These are phyloP conservation scores for Euphonia xanthogaster DNA, from an alignment of 2,797 vertebrate species.

Conservation along the genomic window DNA sequence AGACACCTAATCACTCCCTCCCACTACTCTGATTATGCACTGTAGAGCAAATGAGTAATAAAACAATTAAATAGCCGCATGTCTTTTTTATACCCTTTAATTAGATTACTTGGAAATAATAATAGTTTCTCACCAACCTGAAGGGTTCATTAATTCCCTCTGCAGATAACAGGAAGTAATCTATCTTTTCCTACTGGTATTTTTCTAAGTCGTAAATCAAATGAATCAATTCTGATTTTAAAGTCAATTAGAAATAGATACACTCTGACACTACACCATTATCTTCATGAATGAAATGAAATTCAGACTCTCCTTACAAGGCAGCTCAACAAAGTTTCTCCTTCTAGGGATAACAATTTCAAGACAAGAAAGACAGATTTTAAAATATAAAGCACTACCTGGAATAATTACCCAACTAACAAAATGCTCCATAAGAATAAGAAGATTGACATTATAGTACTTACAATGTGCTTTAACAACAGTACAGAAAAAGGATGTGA, in stretches of 20 bases:
- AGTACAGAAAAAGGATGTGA: neutral
- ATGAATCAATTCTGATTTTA: neutral
- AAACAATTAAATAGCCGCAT: conserved; percentile 21
- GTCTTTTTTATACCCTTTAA: conserved; percentile 17
- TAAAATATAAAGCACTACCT: neutral
- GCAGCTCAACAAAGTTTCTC: neutral
- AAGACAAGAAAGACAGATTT: neutral
- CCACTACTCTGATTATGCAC: conserved; percentile 1
- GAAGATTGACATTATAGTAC: neutral
- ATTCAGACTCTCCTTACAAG: neutral
- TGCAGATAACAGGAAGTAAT: conserved; percentile 31
- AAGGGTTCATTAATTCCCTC: neutral
- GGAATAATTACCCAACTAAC: neutral
- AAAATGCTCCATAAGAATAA: neutral
- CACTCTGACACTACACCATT: neutral
- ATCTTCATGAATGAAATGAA: neutral
- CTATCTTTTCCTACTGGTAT: neutral
- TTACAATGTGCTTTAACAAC: neutral
- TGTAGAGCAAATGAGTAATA: conserved; percentile 31
- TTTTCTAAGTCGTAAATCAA: neutral
- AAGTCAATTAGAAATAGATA: neutral
- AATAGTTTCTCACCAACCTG: neutral
- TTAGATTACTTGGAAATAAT: conserved; percentile 33
- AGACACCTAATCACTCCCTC: conserved; percentile 7
- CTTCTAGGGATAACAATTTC: neutral